phyloP scores from a whole-genome alignment of 2,113 vertebrate species.

The Columbina picui region DNA sequence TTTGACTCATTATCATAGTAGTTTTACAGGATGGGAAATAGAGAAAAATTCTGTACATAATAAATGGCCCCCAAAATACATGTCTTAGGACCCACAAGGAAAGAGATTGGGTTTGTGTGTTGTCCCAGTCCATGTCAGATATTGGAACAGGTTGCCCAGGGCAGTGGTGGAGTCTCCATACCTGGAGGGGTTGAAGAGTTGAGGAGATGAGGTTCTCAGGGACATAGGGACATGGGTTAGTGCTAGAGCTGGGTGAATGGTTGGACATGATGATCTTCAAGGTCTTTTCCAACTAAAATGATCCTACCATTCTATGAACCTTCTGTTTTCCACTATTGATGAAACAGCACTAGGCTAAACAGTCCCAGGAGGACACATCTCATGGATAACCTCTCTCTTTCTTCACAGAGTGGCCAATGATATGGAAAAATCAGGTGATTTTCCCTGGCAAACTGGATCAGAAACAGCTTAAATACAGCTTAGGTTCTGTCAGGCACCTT shows the following conservation, averaged over 20 bases:
- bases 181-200: too few relatives aligned
- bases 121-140: not conserved
- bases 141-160: too few relatives aligned
- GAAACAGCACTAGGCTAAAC: not conserved
- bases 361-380: not conserved
- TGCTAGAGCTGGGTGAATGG: too few relatives aligned
- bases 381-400: not conserved
- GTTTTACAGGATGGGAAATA: not conserved
- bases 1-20: too few relatives aligned
- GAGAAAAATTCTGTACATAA: accelerated
- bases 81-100: not conserved
- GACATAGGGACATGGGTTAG: too few relatives aligned
- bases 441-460: not conserved
- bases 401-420: not conserved
- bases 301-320: not conserved
- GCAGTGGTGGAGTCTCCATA: too few relatives aligned
- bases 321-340: not conserved
- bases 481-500: not conserved
- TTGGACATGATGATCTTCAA: too few relatives aligned
- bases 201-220: too few relatives aligned
- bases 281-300: too few relatives aligned
- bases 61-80: not conserved
- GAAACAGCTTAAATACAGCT: not conserved
- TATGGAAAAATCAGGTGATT: not conserved
- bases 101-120: not conserved